Evolutionary conservation across 2,113 vertebrate genomes (phyloP).

Genomic region (Propithecus coquereli): DNA sequence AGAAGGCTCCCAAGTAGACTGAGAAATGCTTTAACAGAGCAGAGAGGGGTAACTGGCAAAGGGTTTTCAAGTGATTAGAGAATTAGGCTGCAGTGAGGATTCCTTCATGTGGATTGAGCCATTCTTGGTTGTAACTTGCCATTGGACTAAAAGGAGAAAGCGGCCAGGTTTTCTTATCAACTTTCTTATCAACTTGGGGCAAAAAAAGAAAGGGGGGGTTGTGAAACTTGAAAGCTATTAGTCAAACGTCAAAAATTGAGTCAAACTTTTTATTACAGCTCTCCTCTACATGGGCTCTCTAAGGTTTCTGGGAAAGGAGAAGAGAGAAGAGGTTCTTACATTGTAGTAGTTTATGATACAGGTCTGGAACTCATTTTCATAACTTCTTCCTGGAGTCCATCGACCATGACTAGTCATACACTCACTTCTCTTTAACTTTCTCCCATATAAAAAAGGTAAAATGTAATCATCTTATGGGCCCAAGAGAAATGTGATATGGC

Average conservation of each 20-base stretch:
- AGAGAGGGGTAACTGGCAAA: neutral
- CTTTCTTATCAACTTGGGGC: neutral
- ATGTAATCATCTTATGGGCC: neutral
- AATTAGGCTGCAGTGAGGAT: neutral
- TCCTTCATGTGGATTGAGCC: neutral
- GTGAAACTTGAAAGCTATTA: neutral
- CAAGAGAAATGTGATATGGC: neutral
- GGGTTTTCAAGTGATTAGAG: neutral
- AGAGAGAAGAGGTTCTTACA: neutral
- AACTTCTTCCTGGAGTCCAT: neutral
- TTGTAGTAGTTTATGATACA: neutral
- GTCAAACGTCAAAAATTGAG: neutral
- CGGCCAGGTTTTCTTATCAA: neutral
- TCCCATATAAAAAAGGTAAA: neutral
- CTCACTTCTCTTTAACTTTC: neutral
- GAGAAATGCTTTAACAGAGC: neutral
- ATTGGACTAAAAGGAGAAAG: neutral
- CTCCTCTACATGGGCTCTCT: neutral
- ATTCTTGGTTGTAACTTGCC: neutral
- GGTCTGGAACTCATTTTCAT: neutral
- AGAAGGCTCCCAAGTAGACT: neutral
- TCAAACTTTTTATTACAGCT: neutral
- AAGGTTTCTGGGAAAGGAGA: neutral
- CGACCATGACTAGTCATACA: neutral
- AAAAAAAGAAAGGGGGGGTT: neutral